Evolutionary conservation across 2,113 vertebrate genomes (phyloP).

Genomic region (Epinephelus cyanopodus): DNA sequence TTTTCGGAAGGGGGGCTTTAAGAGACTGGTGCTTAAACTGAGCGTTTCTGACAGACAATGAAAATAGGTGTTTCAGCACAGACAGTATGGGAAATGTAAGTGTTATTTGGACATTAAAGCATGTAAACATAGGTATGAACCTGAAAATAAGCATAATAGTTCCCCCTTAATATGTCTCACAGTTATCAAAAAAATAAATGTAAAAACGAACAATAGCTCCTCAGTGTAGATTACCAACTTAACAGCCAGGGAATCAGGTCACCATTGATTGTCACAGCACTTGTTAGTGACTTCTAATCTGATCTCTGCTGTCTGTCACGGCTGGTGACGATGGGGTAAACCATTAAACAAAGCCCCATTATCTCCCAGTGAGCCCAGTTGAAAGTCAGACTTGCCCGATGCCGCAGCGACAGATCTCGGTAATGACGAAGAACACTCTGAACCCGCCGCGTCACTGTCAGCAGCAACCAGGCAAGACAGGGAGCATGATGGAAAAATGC

Average conservation of each 20-base stretch:
- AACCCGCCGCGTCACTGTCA: slow-evolving; percentile 14
- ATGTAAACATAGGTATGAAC: no score
- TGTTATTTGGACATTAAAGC: no score
- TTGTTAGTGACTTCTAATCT: slow-evolving; percentile 18
- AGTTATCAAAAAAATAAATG: not conserved
- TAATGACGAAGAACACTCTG: slow-evolving; percentile 17
- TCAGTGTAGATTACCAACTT: not conserved
- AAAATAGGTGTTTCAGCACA: no score
- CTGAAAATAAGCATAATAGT: no score
- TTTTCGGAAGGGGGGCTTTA: no score
- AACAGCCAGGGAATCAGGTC: slow-evolving; percentile 17
- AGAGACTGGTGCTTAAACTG: no score
- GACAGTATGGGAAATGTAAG: no score
- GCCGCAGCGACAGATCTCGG: no score
- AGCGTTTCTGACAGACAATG: no score
- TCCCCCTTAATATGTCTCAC: no score
- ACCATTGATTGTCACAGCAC: not conserved
- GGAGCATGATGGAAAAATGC: slow-evolving; percentile 42
- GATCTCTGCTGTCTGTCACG: not conserved
- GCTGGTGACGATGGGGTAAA: slow-evolving; percentile 10
- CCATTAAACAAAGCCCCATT: slow-evolving; percentile 47
- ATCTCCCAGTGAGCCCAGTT: not conserved
- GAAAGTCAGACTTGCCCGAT: not conserved
- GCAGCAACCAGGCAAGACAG: slow-evolving; percentile 15
- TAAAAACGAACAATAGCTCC: not conserved